phyloP scores from a whole-genome alignment of 2,113 vertebrate species.

The Gymnogyps californianus region DNA sequence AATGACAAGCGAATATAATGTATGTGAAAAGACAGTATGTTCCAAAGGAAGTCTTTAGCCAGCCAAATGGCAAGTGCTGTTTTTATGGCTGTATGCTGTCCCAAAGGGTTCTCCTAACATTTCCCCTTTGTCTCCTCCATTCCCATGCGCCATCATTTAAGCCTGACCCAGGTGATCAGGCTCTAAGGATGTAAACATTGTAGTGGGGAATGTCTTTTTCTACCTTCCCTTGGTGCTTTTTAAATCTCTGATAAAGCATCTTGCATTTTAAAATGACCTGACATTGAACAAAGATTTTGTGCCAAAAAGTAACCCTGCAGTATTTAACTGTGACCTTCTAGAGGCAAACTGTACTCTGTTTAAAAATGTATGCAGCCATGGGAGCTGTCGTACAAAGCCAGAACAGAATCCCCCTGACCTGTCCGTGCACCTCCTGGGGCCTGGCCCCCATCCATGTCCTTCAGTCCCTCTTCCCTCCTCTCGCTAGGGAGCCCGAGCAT shows the following conservation, averaged over 20 bases:
- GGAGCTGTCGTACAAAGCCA: not conserved
- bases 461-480: not conserved
- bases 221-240: not conserved
- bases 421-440: not conserved
- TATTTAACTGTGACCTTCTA: not conserved
- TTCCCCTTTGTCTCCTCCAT: not conserved
- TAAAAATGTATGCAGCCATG: not conserved
- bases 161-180: not conserved
- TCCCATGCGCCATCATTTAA: not conserved
- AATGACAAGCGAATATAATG: accelerated
- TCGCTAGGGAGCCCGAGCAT: not conserved
- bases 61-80: not conserved
- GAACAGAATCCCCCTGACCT: accelerated
- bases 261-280: not conserved
- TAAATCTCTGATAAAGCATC: not conserved
- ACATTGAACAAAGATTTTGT: not conserved
- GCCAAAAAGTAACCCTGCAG: not conserved
- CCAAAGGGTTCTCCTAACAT: not conserved
- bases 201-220: not conserved
- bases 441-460: not conserved
- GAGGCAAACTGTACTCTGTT: not conserved
- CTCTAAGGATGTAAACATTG: not conserved
- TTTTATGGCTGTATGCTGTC: not conserved
- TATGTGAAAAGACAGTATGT: not conserved
- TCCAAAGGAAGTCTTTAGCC: not conserved